A percentile compares a stretch with the other conserved stretches of the same genome.
These are phyloP conservation scores for Morpho deidamia DNA, from an alignment of 2,888 invertebrate species.

Conservation along the genomic window DNA sequence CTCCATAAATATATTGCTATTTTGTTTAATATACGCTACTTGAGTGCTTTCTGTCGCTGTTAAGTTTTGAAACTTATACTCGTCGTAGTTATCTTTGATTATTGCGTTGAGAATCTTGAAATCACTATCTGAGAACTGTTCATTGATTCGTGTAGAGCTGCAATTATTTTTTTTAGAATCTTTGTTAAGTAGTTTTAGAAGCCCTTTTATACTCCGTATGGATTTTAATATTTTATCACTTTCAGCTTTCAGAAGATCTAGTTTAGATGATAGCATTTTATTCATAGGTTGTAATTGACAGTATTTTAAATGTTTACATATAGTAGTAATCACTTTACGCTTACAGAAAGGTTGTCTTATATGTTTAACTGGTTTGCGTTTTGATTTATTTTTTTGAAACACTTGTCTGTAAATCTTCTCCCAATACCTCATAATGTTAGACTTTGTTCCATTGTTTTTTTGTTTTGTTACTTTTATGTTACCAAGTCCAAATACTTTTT, in stretches of 20 bases:
- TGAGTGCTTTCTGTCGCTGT: conserved; percentile 38
- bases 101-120: conserved; percentile 42
- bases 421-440: conserved; percentile 40
- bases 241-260: conserved; percentile 44
- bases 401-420: conserved; percentile 46
- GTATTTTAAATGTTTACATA: conserved; percentile 44
- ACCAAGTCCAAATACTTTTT: conserved; percentile 4
- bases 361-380: conserved; percentile 16
- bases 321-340: conserved; percentile 36
- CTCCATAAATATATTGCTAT: conserved; percentile 44
- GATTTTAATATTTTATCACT: conserved; percentile 43
- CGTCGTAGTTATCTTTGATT: conserved; percentile 34
- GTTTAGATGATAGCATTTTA: conserved; percentile 38
- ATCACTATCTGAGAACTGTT: conserved; percentile 27
- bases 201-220: conserved; percentile 50
- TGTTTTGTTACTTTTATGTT: conserved; percentile 22
- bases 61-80: conserved; percentile 24
- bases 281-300: conserved; percentile 37
- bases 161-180: conserved; percentile 8
- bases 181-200: conserved; percentile 21
- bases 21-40: conserved; percentile 47
- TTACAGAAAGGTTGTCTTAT: conserved; percentile 27
- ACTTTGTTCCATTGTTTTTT: conserved; percentile 29
- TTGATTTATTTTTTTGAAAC: conserved; percentile 29
- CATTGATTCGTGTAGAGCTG: conserved; percentile 17